Evolutionary conservation across 2,113 vertebrate species (phyloP), one percentile per base, ranked within the genome.

Genomic region (Odontesthes bonariensis): DNA sequence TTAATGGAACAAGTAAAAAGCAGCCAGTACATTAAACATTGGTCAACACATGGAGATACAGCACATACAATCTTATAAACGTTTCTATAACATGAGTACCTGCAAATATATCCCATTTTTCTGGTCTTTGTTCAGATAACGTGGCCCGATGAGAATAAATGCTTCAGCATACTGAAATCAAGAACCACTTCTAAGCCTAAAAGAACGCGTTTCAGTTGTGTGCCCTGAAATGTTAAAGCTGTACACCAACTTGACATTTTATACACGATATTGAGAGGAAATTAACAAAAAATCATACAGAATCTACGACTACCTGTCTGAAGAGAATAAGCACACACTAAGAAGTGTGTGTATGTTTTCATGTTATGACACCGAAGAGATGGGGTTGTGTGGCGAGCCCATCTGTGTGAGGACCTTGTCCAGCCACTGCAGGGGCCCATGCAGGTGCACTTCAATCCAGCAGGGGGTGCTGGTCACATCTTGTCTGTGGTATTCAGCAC

Each of bases 391-490:
- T 3, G 98, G 98, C 2, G 98, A 98, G 56, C 98, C 97, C 98
- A 99, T 99, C 87, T 99, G 98, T 22, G 97, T 99, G 73, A 99
- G 94, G 72, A 99, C 98, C 89, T 99, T 99, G 92, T 99, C 98
- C 92, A 99, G 83, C 98, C 98, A 99, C 90, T 99, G 98, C 85
- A 99, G 93, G 0, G 98, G 98, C 69, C 97, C 98, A 0, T 99
- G 97, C 75, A 99, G 95, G 61, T 99, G 98, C 32, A 99, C 96
- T 92, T 99, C 98, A 46, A 99, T 98, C 97, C 98, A 99, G 94
- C 98, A 99, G 78, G 98, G 98, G 0, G 98, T 99, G 94, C 98
- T 99, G 22, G 98, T 99, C 82, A 99, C 97, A 69, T 99, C 98
- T 78, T 99, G 98, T 2, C 98, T 96, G 85, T 99, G 98, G 84